Base-by-base conservation (phyloP, 2,113 vertebrate species). In the Gymnogyps californianus region DNA sequence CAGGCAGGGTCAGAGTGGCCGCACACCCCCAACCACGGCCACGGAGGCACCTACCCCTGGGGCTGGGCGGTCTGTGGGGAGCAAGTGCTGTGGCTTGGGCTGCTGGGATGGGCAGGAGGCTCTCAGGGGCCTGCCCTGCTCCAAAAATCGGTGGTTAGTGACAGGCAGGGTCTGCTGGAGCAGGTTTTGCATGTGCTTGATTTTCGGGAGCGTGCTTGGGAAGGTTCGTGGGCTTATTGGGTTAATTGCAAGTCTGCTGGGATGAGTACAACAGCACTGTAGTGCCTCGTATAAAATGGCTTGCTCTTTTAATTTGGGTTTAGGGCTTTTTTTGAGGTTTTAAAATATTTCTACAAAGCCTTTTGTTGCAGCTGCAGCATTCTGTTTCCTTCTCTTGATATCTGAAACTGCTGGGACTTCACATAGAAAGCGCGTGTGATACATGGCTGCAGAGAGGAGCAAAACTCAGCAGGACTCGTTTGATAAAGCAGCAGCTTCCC, bases 1-100 rank as follows among this genome's bases (percentile, higher is more conserved):
- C 36, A 38, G 10, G 34, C 4, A 16, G 24, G 42, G 42, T 20
- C 15, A 9, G 49, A 46, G 44, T 6, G 4, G 36, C 74, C 3
- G 1, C 1, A 0, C 6, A 7, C 14, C 9, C 21, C 31, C n/a
- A 38, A 0, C 47, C 61, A 13, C 0, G 1, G n/a, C 65, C 26
- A 19, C 2, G 2, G 29, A 22, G 26, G 25, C 40, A 26, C 40
- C 72, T n/a, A 11, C 3, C 11, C 9, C 18, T 26, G 31, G n/a
- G 40, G 49, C 57, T 26, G 9, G 21, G 21, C 0, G 2, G 19
- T 40, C 40, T 26, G 17, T 54, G 38, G 52, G 15, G 38, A 59
- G 34, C 46, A 54, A 47, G 49, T 24, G 29, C 44, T 14, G 20
- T 42, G 38, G 11, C 47, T 57, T 26, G n/a, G 46, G 66, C 59